These are phyloP conservation scores for Gerris buenoi DNA, from an alignment of 1,140 invertebrate genomes.

Conservation along the genomic window DNA sequence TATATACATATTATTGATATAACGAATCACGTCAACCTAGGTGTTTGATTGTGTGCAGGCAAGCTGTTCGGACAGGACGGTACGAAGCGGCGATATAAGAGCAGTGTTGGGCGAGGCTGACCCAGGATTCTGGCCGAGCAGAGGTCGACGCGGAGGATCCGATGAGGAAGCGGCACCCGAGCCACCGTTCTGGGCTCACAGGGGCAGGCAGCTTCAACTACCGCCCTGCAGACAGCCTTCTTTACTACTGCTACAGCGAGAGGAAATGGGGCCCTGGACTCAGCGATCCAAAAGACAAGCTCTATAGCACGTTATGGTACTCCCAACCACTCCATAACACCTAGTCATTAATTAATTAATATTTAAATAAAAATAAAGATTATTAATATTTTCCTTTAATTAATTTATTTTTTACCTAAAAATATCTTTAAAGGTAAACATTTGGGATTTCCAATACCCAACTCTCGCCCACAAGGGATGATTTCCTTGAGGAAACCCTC, in stretches of 20 bases:
- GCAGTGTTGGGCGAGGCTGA: slow-evolving; percentile 9
- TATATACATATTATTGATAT: too few relatives aligned
- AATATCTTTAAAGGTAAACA: too few relatives aligned
- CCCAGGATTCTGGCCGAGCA: slow-evolving; percentile 12
- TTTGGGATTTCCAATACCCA: too few relatives aligned
- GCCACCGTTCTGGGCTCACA: slow-evolving; percentile 12
- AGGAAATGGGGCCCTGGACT: background rate
- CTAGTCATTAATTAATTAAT: background rate
- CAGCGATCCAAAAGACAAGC: background rate
- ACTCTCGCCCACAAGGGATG: too few relatives aligned
- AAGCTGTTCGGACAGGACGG: slow-evolving; percentile 4
- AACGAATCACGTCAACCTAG: too few relatives aligned
- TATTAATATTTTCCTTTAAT: background rate
- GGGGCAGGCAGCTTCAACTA: slow-evolving; percentile 1
- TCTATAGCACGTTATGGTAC: background rate
- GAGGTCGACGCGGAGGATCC: slow-evolving; percentile 6
- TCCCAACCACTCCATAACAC: background rate
- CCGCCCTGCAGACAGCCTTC: background rate
- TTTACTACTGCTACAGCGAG: background rate
- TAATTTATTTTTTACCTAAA: too few relatives aligned
- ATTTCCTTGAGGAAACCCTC: too few relatives aligned
- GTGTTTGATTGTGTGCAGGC: too few relatives aligned
- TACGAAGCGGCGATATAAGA: slow-evolving; percentile 7
- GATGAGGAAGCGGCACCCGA: background rate
- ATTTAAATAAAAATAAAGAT: background rate